Conservation (phyloP, 2,113 vertebrate genomes). For the Notiomystis cincta region DNA sequence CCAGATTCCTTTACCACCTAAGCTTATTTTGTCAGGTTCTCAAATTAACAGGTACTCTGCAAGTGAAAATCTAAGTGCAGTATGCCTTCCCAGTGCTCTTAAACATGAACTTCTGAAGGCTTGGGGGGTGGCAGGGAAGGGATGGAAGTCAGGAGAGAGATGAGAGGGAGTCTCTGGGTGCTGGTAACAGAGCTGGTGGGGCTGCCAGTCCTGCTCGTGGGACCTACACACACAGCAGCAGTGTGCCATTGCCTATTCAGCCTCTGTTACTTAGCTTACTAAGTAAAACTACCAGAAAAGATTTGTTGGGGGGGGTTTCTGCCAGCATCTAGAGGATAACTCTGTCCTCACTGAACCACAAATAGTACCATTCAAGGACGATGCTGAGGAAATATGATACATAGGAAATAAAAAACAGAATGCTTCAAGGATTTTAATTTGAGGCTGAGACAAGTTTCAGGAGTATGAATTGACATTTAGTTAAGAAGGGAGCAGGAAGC, state of each 20-base stretch:
- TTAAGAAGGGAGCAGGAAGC: not conserved
- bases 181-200: not conserved
- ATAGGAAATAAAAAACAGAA: not conserved
- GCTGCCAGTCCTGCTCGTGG: not conserved
- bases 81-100: accelerated
- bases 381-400: not conserved
- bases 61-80: not conserved
- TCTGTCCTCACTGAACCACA: slow-evolving; percentile 16
- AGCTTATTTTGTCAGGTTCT: not conserved
- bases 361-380: slow-evolving; percentile 34
- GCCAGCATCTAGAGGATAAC: not conserved
- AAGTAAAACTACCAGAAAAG: slow-evolving; percentile 30
- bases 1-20: not conserved
- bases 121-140: not conserved
- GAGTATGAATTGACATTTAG: not conserved
- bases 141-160: not conserved
- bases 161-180: not conserved
- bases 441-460: not conserved
- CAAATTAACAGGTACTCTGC: not conserved
- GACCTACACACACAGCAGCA: not conserved
- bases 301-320: not conserved
- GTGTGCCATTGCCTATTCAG: not conserved
- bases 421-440: not conserved
- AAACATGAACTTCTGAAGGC: not conserved
- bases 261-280: slow-evolving; percentile 5